phyloP scores from a whole-genome alignment of 2,797 vertebrate species.

The Nyctibius grandis region DNA sequence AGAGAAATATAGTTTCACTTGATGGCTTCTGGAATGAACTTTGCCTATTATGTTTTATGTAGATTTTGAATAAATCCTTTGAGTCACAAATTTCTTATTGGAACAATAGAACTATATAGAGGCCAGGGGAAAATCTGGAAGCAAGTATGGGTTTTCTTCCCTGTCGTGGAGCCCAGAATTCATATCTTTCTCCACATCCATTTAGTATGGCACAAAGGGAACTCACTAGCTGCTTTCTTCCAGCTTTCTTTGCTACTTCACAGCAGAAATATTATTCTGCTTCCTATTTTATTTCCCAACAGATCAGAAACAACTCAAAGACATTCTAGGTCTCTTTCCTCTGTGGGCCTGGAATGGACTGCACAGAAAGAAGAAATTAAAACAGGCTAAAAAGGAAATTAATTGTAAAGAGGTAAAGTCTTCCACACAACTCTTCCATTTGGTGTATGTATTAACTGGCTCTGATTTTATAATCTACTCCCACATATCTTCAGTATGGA shows the following conservation, averaged over 20 bases:
- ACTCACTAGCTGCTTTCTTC: neutral
- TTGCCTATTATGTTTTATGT: conserved; percentile 57
- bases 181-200: neutral
- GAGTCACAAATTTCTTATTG: conserved; percentile 43
- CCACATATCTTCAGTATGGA: conserved; percentile 47
- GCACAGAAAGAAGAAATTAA: neutral
- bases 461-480: conserved; percentile 60
- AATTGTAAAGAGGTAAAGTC: conserved; percentile 26
- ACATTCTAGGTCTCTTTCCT: neutral
- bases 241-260: conserved; percentile 16
- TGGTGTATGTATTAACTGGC: conserved; percentile 18
- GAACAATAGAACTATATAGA: conserved; percentile 31
- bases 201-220: neutral
- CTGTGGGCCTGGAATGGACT: neutral
- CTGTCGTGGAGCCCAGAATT: conserved; percentile 26
- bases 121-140: conserved; percentile 46
- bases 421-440: conserved; percentile 46
- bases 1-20: conserved; percentile 37
- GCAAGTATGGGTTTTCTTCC: conserved; percentile 21
- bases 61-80: conserved; percentile 56
- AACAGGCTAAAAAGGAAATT: neutral
- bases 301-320: neutral
- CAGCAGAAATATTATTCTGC: neutral
- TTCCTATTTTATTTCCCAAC: conserved; percentile 11
- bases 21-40: conserved; percentile 54